Conservation (phyloP, 2,888 invertebrate genomes). For the Strigamia transsilvanica region DNA sequence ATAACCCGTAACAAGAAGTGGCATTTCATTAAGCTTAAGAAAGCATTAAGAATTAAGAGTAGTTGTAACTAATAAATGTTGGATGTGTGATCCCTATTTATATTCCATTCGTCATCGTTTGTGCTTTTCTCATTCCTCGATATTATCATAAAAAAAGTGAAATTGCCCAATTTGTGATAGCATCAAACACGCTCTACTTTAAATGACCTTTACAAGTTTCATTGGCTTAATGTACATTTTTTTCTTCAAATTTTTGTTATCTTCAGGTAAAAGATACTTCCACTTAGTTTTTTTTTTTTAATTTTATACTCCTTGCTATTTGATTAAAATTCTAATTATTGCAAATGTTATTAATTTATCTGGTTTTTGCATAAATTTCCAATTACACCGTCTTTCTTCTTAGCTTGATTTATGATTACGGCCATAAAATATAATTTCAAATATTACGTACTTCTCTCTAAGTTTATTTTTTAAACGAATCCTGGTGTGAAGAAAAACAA, state of each 20-base stretch:
- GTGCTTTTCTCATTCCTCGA: neutral
- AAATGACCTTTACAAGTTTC: constrained; percentile 12
- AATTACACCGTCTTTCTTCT: constrained; percentile 50
- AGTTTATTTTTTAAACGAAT: constrained; percentile 50
- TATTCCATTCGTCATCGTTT: constrained; percentile 19
- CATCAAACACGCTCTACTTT: constrained; percentile 14
- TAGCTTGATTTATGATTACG: constrained; percentile 54
- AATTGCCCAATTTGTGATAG: constrained; percentile 7
- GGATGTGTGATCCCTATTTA: neutral
- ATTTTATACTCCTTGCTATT: constrained; percentile 37
- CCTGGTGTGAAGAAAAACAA: constrained; percentile 52
- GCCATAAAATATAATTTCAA: constrained; percentile 53
- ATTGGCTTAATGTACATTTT: constrained; percentile 14
- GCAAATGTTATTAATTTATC: constrained; percentile 53
- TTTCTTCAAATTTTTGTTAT: constrained; percentile 38
- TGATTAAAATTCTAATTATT: constrained; percentile 55
- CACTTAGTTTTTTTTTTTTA: constrained; percentile 16
- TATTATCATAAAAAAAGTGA: neutral
- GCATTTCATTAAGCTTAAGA: constrained; percentile 47
- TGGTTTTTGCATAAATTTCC: constrained; percentile 54
- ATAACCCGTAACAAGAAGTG: constrained; percentile 9
- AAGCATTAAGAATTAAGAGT: constrained; percentile 45
- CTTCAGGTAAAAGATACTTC: neutral
- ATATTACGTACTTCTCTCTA: constrained; percentile 51
- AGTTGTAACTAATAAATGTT: constrained; percentile 31